phyloP scores from a whole-genome alignment of 2,797 vertebrate species.

The Gallinago nigripennis region DNA sequence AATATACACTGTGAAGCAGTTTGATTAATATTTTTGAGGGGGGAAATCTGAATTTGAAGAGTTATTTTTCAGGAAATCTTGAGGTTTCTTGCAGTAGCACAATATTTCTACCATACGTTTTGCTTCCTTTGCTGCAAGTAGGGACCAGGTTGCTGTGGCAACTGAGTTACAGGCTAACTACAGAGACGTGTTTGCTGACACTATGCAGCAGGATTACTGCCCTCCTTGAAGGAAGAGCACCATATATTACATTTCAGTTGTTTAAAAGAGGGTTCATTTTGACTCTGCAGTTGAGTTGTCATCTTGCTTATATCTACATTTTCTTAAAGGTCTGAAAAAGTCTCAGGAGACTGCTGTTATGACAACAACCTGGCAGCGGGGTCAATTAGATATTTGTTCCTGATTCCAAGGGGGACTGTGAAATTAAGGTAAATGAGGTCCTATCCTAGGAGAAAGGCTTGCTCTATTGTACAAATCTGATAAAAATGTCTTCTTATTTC shows the following conservation, averaged over 20 bases:
- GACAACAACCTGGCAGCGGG: background rate
- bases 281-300: background rate
- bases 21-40: background rate
- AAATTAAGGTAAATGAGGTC: background rate
- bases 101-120: slow-evolving; percentile 43
- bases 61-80: slow-evolving; percentile 14
- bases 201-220: background rate
- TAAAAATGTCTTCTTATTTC: background rate
- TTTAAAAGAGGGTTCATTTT: background rate
- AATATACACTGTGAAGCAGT: background rate
- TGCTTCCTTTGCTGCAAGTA: slow-evolving; percentile 28
- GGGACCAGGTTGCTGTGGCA: slow-evolving; percentile 48
- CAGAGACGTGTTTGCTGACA: slow-evolving; percentile 23
- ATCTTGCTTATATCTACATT: background rate
- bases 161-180: slow-evolving; percentile 7
- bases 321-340: background rate
- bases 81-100: slow-evolving; percentile 12
- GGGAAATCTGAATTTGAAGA: background rate
- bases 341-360: background rate
- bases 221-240: background rate
- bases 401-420: background rate
- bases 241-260: background rate
- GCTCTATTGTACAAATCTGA: background rate
- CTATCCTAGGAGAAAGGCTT: background rate
- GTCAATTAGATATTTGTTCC: background rate